Evolutionary conservation across 2,113 vertebrate genomes (phyloP), one percentile per base, ranked within the genome.

Genomic region (Amphiprion ocellaris): DNA sequence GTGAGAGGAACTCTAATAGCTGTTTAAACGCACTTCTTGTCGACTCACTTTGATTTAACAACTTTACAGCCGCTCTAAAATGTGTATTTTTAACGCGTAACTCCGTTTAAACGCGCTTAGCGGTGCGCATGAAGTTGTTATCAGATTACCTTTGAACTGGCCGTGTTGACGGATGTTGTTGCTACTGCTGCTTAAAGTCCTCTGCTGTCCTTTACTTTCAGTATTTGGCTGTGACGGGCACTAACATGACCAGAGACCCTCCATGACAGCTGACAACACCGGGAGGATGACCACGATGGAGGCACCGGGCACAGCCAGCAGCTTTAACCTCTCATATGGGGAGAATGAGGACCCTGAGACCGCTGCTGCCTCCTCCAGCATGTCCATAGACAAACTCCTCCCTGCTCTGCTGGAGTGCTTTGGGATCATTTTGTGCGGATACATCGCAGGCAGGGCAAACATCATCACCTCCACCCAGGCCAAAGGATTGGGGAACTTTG

Each of bases 381-480:
- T 99, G 97, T 97, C 97, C 69, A 96, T 99, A 54, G 96, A 96
- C 84, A 96, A 94, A 71, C 97, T 99, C 73, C 95, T 99, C 28
- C 98, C 98, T 77, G 98, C 97, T 50, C 95, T 99, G 0, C 67
- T 99, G 82, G 96, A 99, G 88, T 99, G 98, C 80, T 99, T 99
- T 88, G 98, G 98, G 67, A 99, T 99, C 56, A 98, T 99, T 66
- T 87, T 99, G 73, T 99, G 98, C 68, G 98, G 98, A 19, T 99
- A 99, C 53, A 84, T 97, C 69, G 97, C 98, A 17, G 98, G 98
- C 52, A 96, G 97, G 84, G 86, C 95, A 52, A 96, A 96, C 87
- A 91, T 98, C 68, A 98, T 99, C 86, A 97, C 97, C 9, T 89
- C 96, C 28, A 96, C 94, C 23, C 97, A 99, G 91, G 96, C 97